phyloP scores from a whole-genome alignment of 1,140 invertebrate species.

The Anadara kagoshimensis region DNA sequence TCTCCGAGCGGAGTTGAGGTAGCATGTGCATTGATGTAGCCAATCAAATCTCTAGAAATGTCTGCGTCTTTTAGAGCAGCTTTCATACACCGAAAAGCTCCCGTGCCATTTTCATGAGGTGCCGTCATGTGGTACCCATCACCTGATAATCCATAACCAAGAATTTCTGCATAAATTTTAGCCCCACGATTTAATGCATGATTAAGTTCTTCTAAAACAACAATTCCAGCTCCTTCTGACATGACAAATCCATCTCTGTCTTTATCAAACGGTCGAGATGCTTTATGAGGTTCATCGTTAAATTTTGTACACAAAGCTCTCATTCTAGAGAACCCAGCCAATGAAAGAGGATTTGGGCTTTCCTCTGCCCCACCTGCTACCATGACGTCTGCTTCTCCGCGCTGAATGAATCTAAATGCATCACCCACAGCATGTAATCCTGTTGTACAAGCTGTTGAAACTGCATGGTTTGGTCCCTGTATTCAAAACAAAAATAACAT shows the following conservation, averaged over 20 bases:
- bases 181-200: conserved; percentile 87
- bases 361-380: conserved; percentile 95
- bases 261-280: conserved; percentile 95
- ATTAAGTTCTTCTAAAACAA: conserved; percentile 92
- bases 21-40: conserved; percentile 97
- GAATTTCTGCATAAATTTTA: conserved; percentile 92
- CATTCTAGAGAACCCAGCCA: conserved; percentile 77
- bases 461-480: conserved; percentile 94
- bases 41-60: conserved; percentile 79
- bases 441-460: conserved; percentile 97
- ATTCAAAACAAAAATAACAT: background rate
- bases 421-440: conserved; percentile 92
- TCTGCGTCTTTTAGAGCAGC: conserved; percentile 86
- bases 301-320: conserved; percentile 85
- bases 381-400: conserved; percentile 88
- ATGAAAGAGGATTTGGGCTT: conserved; percentile 89
- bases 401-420: conserved; percentile 79
- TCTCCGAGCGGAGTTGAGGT: conserved; percentile 98
- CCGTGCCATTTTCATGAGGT: conserved; percentile 90
- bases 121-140: conserved; percentile 96
- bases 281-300: conserved; percentile 85
- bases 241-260: conserved; percentile 98
- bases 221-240: conserved; percentile 89
- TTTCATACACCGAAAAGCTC: conserved; percentile 92
- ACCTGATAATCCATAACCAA: conserved; percentile 94